Conservation (phyloP, 2,888 invertebrate genomes). For the Andricus curvator region DNA sequence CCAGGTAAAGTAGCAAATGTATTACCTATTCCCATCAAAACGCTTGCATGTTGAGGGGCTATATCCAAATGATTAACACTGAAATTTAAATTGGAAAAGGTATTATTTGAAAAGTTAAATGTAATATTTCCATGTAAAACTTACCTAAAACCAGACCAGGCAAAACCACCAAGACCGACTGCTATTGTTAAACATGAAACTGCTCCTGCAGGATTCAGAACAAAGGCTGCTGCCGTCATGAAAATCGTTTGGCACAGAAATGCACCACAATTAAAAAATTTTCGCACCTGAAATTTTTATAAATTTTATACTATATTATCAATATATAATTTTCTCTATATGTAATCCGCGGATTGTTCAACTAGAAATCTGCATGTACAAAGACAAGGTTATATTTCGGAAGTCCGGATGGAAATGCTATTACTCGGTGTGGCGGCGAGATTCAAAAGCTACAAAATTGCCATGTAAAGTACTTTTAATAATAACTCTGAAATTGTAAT, state of each 20-base stretch:
- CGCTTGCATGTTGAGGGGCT: slow-evolving; percentile 94
- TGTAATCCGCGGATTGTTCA: no score
- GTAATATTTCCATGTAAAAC: neutral
- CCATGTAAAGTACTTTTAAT: neutral
- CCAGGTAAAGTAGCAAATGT: slow-evolving; percentile 95
- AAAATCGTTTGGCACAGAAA: slow-evolving; percentile 91
- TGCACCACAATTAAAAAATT: slow-evolving; percentile 87
- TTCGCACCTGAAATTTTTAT: slow-evolving; percentile 79
- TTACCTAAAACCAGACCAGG: slow-evolving; percentile 95
- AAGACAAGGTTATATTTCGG: no score
- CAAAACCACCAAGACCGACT: slow-evolving; percentile 94
- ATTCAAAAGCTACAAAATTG: no score
- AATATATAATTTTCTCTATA: neutral
- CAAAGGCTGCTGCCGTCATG: slow-evolving; percentile 90
- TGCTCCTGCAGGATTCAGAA: slow-evolving; percentile 84
- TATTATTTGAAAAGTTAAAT: neutral
- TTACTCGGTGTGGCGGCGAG: no score
- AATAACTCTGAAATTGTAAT: neutral
- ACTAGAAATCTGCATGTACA: no score
- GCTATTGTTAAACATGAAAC: slow-evolving; percentile 92
- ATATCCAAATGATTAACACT: slow-evolving; percentile 93
- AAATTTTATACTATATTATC: neutral
- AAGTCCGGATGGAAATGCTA: no score
- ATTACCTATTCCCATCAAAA: slow-evolving; percentile 95
- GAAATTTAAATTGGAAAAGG: slow-evolving; percentile 57